Evolutionary conservation across 2,113 vertebrate species (phyloP), one percentile per base, ranked within the genome.

Genomic region (Scatophagus argus): DNA sequence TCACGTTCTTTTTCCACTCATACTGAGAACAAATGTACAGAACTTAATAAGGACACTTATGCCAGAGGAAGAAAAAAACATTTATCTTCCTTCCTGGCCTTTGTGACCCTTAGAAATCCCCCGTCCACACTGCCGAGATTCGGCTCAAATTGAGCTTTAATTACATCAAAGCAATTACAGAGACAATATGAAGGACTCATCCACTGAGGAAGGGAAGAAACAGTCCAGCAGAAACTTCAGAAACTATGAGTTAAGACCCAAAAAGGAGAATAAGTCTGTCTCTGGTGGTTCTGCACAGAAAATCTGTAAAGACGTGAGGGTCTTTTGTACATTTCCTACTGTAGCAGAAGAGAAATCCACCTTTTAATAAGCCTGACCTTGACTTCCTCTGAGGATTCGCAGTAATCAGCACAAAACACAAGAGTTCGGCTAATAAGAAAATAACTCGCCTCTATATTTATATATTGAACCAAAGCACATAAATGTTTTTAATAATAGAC

Each of bases 91-190:
- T 34, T 29, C 74, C 62, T 8, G 65, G 71, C 65, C 83, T 64
- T 5, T 25, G 3, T 60, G 75, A 84, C 83, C 88, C 83, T 84
- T 73, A 17, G 47, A 85, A 90, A 86, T 88, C 85, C 73, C 77
- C n/a, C 4, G 64, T 68, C 81, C 79, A 60, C 62, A 14, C 74
- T 6, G 66, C 67, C 6, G 14, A n/a, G 62, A 46, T 66, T 72
- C 39, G 2, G 27, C 72, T 83, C 43, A 46, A n/a, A 63, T 17
- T 56, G 31, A 76, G 75, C 62, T 55, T 80, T 90, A 84, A 88
- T 90, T 84, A 87, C 76, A 39, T 69, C 54, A 60, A 77, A 81
- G 74, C 74, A 89, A 90, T 91, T 86, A 90, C 63, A 62, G 82
- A 87, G 52, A 10, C 59, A 38, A 19, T 2, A 23, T 73, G 63